Base-by-base conservation (phyloP, 2,113 vertebrate genomes). In the Pungitius pungitius region DNA sequence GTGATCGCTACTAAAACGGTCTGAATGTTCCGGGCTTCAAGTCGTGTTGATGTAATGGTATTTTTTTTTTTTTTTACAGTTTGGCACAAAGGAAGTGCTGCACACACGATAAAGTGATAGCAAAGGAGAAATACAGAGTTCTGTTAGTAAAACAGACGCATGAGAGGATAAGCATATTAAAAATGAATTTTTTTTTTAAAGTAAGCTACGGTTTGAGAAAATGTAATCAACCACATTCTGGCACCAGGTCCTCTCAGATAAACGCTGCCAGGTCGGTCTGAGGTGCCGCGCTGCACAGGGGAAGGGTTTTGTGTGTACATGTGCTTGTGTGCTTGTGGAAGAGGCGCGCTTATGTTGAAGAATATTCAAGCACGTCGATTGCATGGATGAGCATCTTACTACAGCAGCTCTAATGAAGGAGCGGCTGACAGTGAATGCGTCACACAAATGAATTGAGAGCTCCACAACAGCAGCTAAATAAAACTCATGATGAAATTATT, bases 51-150 rank as follows among this genome's bases (percentile, higher is more conserved):
- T 17, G 30, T 4, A 26, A 14, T 65, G 49, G 59, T 7, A 3
- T 30, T 35, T 7, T 35, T 35, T 35, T 35, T 35, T 35, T 35
- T 35, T 35, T 17, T 2, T 20, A 27, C 51, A 20, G 37, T 11
- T 45, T 22, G 11, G 14, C 49, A 65, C 60, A 68, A 35, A 85
- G 75, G 59, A 77, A 82, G 61, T 26, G 60, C 22, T 74, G 51
- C 69, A 35, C 11, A 30, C 17, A 24, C 7, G 35, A 72, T 51
- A 72, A 82, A 15, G 14, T 57, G 13, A 40, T 2, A 4, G 12
- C 7, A 18, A 56, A 13, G 3, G 15, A 63, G 26, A 72, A 69
- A 73, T 14, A 13, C 18, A 51, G 14, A 20, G 8, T 30, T 18
- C 39, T 59, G 5, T 17, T 15, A 22, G 20, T 12, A 26, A 43